Conservation (phyloP, 2,888 invertebrate genomes). For the Cephonodes hylas region DNA sequence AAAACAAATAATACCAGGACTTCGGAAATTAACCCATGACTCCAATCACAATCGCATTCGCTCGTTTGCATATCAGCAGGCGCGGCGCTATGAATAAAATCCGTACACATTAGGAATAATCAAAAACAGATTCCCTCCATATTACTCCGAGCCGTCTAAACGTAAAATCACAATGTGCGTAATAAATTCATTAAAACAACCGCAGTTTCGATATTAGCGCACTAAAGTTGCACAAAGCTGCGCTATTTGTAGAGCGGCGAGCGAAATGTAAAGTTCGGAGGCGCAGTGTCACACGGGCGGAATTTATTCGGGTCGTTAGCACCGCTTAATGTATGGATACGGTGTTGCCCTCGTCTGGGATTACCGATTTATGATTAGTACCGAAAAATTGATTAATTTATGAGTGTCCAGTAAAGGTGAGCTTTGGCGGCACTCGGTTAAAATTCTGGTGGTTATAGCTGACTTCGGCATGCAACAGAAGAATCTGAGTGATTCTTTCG, state of each 20-base stretch:
- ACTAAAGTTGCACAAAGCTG: slow-evolving; percentile 14
- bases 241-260: slow-evolving; percentile 13
- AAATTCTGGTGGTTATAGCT: too few relatives aligned
- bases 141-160: neutral
- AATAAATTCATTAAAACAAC: slow-evolving; percentile 14
- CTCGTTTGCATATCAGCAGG: neutral
- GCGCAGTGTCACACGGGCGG: slow-evolving; percentile 12
- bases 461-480: too few relatives aligned
- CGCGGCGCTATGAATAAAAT: neutral
- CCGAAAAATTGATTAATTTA: neutral
- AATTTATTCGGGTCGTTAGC: slow-evolving; percentile 18
- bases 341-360: neutral
- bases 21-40: neutral
- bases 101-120: slow-evolving; percentile 1
- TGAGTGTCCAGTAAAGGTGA: too few relatives aligned
- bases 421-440: too few relatives aligned
- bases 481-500: too few relatives aligned
- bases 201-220: slow-evolving; percentile 1
- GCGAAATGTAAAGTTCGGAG: slow-evolving; percentile 16
- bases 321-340: slow-evolving; percentile 6
- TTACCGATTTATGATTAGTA: slow-evolving; percentile 5
- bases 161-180: neutral
- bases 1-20: neutral
- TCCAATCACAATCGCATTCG: neutral
- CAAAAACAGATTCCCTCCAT: neutral